phyloP scores from a whole-genome alignment of 2,888 invertebrate species.

The Drosophila mulleri region DNA sequence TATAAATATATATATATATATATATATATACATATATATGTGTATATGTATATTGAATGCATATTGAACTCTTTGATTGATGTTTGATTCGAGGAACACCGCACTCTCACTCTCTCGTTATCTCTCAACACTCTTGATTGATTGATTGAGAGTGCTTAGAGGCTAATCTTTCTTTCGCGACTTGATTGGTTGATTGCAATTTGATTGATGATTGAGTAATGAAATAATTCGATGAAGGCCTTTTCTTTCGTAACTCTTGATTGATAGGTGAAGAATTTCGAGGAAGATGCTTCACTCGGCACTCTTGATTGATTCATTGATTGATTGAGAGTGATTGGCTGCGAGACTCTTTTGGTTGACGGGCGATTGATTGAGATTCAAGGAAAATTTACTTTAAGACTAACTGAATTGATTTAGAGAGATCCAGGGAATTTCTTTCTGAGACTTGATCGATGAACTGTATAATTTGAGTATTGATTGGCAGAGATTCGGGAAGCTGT shows the following conservation, averaged over 20 bases:
- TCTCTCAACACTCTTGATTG: background rate
- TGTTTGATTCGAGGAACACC: background rate
- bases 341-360: background rate
- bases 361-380: background rate
- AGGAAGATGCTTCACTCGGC: background rate
- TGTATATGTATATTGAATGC: background rate
- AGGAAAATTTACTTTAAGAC: background rate
- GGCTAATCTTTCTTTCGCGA: background rate
- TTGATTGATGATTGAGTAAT: background rate
- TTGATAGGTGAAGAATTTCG: background rate
- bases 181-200: background rate
- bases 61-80: background rate
- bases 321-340: background rate
- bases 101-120: background rate
- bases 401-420: background rate
- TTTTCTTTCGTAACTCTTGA: background rate
- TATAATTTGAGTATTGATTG: background rate
- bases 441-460: background rate
- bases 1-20: background rate
- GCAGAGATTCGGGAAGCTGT: background rate
- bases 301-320: background rate
- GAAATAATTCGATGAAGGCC: background rate
- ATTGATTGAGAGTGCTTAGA: background rate
- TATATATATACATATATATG: background rate
- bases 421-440: background rate